Base-by-base conservation (phyloP, 2,888 invertebrate species). In the Electrophaes corylata region DNA sequence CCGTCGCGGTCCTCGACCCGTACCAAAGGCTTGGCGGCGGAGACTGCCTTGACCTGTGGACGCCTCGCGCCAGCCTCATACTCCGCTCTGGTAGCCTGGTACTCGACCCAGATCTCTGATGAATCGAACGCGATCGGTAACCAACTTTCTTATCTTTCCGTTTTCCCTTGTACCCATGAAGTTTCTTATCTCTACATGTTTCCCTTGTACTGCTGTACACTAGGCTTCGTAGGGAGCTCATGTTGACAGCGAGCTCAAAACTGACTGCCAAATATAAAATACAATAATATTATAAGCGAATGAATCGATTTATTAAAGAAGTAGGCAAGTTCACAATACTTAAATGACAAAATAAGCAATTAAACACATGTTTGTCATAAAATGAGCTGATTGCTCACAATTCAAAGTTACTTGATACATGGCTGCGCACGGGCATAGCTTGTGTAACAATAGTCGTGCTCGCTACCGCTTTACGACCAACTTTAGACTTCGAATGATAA, bases 11-110 rank as follows among this genome's bases (percentile, higher is more conserved):
- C 84, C 76, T 83, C 83, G 86, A 86, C 84, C 83, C 76, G 76
- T 72, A 76, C 71, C 75, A 70, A 69, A 70, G 69, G 56, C 49
- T 43, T 65, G 67, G 67, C 73, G 76, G 63, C 71, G 73, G 77
- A 77, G 76, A 81, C 81, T 79, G 79, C 83, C 84, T 85, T 84
- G 88, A 86, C 88, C 84, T 80, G 79, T 79, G 47, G 39, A 60
- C 81, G 83, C 80, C 83, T 80, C 73, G 75, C 73, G 73, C 66
- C 67, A 75, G 74, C 79, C 81, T 82, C 83, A 83, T 78, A 75
- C 74, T 70, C 69, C 72, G 72, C 72, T 74, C 76, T 84, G 76
- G 65, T 64, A 69, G 72, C 83, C 86, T 84, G 76, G 80, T 85
- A 78, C 72, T 73, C 54, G 67, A 62, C 60, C 64, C 47, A 57